Evolutionary conservation across 2,113 vertebrate species (phyloP).

Genomic region (Tachuris rubrigastra): DNA sequence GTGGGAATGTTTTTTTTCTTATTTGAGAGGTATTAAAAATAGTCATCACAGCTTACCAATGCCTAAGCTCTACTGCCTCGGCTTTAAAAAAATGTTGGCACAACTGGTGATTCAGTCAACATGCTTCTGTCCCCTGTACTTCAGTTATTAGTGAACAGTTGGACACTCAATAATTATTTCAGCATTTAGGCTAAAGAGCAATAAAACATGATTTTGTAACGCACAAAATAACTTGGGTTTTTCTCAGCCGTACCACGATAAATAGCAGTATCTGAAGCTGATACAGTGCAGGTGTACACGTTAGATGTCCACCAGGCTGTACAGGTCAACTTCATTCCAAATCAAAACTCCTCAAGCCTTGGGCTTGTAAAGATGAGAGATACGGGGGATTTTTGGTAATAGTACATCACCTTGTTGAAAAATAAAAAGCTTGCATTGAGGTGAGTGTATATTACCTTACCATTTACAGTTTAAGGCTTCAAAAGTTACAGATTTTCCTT

Average conservation of each 20-base stretch:
- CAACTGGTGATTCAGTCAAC: conserved; percentile 20
- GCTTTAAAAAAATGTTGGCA: neutral
- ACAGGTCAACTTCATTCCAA: neutral
- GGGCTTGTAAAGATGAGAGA: neutral
- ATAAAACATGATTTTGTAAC: neutral
- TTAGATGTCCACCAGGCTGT: neutral
- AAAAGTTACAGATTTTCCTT: neutral
- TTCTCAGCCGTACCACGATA: neutral
- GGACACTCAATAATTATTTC: conserved; percentile 8
- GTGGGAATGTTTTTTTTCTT: conserved; percentile 29
- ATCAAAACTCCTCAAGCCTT: neutral
- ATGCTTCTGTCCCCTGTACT: neutral
- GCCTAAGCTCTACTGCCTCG: neutral
- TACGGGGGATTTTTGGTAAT: neutral
- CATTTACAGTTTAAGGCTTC: neutral
- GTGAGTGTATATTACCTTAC: neutral
- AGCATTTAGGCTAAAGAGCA: neutral
- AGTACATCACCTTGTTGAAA: neutral
- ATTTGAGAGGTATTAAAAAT: conserved; percentile 45
- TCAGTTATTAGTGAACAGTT: neutral
- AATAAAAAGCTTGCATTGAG: neutral
- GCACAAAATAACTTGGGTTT: neutral
- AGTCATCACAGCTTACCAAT: conserved; percentile 1
- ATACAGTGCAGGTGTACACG: neutral
- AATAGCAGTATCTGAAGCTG: neutral